Percentiles rank a stretch among this genome's conserved stretches.
These are phyloP conservation scores for Phlogophora meticulosa DNA, from an alignment of 2,888 invertebrate species.

Conservation along the genomic window DNA sequence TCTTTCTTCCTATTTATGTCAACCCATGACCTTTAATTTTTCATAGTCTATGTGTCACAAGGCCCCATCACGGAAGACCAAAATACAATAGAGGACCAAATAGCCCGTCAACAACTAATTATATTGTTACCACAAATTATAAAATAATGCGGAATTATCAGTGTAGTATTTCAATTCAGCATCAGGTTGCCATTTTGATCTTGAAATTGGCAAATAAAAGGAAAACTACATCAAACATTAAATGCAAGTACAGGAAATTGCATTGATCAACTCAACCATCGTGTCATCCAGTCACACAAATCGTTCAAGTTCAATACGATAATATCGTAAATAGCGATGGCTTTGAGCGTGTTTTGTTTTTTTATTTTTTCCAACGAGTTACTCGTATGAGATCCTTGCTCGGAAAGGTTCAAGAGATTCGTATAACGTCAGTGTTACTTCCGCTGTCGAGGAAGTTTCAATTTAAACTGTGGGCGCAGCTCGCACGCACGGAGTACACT, in stretches of 20 bases:
- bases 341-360: slow-evolving; percentile 34
- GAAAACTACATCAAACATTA: slow-evolving; percentile 38
- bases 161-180: slow-evolving; percentile 2
- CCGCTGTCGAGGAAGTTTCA: slow-evolving; percentile 62
- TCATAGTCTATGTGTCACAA: neutral
- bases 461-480: slow-evolving; percentile 27
- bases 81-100: no score
- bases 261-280: slow-evolving; percentile 22
- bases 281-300: slow-evolving; percentile 41
- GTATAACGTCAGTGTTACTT: slow-evolving; percentile 55
- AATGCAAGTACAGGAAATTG: slow-evolving; percentile 50
- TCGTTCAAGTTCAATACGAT: slow-evolving; percentile 41
- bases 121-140: neutral
- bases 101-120: neutral
- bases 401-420: slow-evolving; percentile 61
- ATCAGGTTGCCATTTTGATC: slow-evolving; percentile 24
- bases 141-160: neutral
- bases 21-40: no score
- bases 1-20: no score
- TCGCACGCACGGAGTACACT: no score
- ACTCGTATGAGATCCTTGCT: slow-evolving; percentile 61
- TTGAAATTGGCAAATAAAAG: slow-evolving; percentile 29
- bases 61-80: neutral
- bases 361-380: slow-evolving; percentile 44
- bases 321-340: slow-evolving; percentile 33